Evolutionary conservation across 2,797 vertebrate genomes (phyloP).

Genomic region (Anolis apletophallus): DNA sequence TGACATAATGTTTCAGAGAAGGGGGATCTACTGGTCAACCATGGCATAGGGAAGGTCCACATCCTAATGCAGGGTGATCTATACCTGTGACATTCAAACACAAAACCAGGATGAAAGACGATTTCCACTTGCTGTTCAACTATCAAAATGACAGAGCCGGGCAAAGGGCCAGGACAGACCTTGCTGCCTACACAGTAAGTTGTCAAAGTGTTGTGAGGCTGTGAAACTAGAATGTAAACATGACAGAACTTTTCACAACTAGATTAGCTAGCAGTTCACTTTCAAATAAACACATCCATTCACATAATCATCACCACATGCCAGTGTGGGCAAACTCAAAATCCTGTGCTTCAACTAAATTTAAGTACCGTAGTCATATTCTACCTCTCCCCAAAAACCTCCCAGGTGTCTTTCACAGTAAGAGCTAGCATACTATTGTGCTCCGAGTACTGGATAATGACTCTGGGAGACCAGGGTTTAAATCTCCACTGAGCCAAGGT

Average conservation of each 20-base stretch:
- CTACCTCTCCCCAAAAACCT: too few relatives aligned
- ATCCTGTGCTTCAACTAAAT: neutral
- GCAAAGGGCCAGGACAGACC: neutral
- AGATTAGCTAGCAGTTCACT: neutral
- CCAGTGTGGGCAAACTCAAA: neutral
- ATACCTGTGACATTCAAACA: too few relatives aligned
- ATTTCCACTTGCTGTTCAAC: neutral
- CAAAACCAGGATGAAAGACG: too few relatives aligned
- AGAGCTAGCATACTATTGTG: too few relatives aligned
- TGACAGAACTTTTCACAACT: neutral
- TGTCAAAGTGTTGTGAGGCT: neutral
- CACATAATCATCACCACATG: neutral
- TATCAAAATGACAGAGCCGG: neutral
- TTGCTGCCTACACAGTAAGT: neutral
- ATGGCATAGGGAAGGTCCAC: too few relatives aligned
- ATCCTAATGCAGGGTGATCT: neutral
- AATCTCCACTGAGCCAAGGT: too few relatives aligned
- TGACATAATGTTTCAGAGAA: neutral
- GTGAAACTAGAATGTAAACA: neutral
- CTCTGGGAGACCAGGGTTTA: too few relatives aligned
- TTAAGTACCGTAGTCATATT: neutral
- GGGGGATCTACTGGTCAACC: too few relatives aligned
- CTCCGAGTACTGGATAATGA: too few relatives aligned
- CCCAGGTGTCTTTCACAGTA: too few relatives aligned
- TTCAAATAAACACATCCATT: neutral